These are phyloP conservation scores for Artibeus jamaicensis DNA, from an alignment of 2,797 vertebrate genomes.

Conservation along the genomic window DNA sequence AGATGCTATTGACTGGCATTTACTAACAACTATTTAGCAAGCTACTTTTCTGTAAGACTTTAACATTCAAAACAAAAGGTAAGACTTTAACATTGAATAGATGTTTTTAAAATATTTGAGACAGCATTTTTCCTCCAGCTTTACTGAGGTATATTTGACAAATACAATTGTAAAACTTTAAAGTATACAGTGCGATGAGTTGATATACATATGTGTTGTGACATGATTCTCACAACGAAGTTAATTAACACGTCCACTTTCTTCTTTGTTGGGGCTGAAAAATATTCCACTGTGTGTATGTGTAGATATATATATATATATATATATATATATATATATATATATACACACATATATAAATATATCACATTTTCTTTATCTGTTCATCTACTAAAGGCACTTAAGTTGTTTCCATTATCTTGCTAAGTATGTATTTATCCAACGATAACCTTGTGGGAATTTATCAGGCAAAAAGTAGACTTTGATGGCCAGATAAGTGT, in stretches of 20 bases:
- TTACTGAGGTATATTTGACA: background rate
- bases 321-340: background rate
- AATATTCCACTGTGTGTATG: background rate
- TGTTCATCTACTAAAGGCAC: background rate
- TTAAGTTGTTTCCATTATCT: background rate
- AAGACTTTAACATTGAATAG: background rate
- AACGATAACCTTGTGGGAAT: background rate
- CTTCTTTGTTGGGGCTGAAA: background rate
- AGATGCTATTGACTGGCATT: background rate
- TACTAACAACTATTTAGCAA: background rate
- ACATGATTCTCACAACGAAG: background rate
- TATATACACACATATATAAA: background rate
- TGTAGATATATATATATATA: background rate
- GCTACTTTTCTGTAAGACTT: background rate
- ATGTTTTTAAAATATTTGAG: background rate
- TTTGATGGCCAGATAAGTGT: background rate
- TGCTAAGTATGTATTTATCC: background rate
- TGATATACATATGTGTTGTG: background rate
- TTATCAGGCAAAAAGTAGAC: background rate
- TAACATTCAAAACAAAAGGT: background rate
- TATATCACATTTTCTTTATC: background rate
- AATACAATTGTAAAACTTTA: background rate
- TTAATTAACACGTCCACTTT: background rate
- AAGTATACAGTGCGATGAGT: background rate
- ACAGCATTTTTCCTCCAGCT: background rate